Percentiles rank a stretch among this genome's conserved stretches.
Evolutionary conservation across 1,140 invertebrate genomes (phyloP).

Genomic region (Cephus cinctus): DNA sequence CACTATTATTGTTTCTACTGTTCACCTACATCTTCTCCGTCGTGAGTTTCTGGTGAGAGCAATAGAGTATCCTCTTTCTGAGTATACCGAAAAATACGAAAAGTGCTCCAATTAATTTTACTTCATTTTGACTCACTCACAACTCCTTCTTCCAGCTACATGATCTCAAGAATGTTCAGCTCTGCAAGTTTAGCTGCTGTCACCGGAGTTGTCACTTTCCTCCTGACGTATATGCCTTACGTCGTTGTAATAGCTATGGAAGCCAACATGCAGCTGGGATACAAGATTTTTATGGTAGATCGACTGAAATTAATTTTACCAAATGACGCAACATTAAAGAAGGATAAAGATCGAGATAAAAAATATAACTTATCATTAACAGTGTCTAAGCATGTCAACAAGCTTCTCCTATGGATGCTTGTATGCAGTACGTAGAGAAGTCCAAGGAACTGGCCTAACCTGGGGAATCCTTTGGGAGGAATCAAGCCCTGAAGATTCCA

Average conservation of each 20-base stretch:
- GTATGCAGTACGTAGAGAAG: conserved; percentile 60
- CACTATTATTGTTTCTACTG: conserved; percentile 58
- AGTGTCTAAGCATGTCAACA: conserved; percentile 64
- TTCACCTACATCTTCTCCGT: conserved; percentile 60
- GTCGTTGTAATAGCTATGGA: conserved; percentile 66
- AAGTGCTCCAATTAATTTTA: background rate
- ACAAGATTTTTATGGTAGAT: conserved; percentile 62
- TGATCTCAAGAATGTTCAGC: conserved; percentile 66
- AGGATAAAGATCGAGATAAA: too few relatives aligned
- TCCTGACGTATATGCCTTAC: conserved; percentile 65
- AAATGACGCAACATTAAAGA: too few relatives aligned
- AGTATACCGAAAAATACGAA: background rate
- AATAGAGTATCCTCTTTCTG: too few relatives aligned
- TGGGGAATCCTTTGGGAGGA: conserved; percentile 56
- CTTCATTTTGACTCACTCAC: background rate
- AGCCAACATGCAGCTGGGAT: conserved; percentile 54
- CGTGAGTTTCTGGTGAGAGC: conserved; percentile 63
- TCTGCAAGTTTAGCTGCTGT: conserved; percentile 66
- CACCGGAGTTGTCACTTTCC: conserved; percentile 61
- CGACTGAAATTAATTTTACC: background rate
- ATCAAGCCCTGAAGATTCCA: conserved; percentile 49
- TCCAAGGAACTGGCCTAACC: conserved; percentile 55
- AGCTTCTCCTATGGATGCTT: conserved; percentile 64
- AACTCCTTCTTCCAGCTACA: conserved; percentile 57
- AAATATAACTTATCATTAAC: conserved; percentile 20